A percentile compares a stretch with the other conserved stretches of the same genome.
Conservation (phyloP, 2,888 invertebrate species). For the Caenorhabditis doughertyi region DNA sequence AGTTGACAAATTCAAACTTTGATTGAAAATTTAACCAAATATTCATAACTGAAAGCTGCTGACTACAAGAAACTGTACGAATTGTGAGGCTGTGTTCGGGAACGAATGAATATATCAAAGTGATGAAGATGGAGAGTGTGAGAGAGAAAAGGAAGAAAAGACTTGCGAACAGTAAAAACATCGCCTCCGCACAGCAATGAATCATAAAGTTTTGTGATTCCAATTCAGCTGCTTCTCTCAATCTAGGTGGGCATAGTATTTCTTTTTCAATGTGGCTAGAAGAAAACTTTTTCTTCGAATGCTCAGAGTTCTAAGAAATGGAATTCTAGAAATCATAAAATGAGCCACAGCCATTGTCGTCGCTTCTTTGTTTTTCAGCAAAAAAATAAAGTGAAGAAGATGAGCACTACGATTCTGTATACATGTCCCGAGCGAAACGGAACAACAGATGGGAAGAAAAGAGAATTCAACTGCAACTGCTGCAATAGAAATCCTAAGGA, state of each 20-base stretch:
- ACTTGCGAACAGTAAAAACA: constrained; percentile 27
- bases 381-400: not conserved
- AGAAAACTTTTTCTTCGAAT: no score
- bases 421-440: not conserved
- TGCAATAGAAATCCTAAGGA: not conserved
- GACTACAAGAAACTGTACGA: constrained; percentile 5
- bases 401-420: constrained; percentile 24
- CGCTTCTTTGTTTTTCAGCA: not conserved
- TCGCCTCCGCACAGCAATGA: constrained; percentile 1
- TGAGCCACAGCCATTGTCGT: not conserved
- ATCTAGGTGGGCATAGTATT: no score
- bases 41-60: not conserved
- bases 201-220: not conserved
- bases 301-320: no score
- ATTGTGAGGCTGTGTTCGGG: not conserved
- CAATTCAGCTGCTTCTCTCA: not conserved
- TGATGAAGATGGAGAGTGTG: not conserved
- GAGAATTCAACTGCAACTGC: constrained; percentile 6
- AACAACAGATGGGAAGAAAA: not conserved
- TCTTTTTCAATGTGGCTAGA: no score
- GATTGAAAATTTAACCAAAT: no score
- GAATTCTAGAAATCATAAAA: no score
- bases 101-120: constrained; percentile 6
- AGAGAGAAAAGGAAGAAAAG: constrained; percentile 7
- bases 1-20: no score